Base-by-base conservation (phyloP, 2,888 invertebrate genomes). In the Drosophila subsilvestris region DNA sequence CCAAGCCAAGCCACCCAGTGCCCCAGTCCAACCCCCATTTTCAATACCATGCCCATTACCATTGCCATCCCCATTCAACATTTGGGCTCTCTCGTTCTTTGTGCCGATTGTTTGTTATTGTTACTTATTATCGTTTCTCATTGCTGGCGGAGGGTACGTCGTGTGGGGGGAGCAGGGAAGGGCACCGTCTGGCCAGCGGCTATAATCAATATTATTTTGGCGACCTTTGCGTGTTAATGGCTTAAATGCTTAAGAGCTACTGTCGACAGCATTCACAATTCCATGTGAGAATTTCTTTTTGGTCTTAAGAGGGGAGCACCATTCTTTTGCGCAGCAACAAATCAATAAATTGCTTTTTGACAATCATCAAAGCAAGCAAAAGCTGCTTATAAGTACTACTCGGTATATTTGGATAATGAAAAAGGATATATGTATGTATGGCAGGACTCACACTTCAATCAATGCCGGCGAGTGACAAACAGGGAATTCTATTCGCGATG, bases 141-240 rank as follows among this genome's bases (percentile, higher is more conserved):
- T 29, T 53, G 20, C 22, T 9, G 42, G 51, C 7, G 58, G 18
- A 1, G 18, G 60, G 60, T n/a, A 12, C 5, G 22, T 42, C 12
- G 37, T 55, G 18, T 25, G 50, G 6, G 18, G 32, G 50, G 6
- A 12, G 63, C 17, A 22, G 7, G 29, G 45, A 10, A 32, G 57
- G 22, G 32, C 17, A 25, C 44, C 70, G 76, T 83, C 84, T 80
- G 78, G 81, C 85, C 70, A 54, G 42, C 18, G 62, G 79, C 77
- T 73, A 79, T 79, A 86, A 82, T 82, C 82, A 86, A 82, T 82
- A 86, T 59, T 62, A 67, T 76, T 76, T 76, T 68, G 75, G 67
- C 86, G 71, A 78, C 87, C 86, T 78, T 85, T 87, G 85, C 83
- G 86, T 83, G 82, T 74, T 67, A 75, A 77, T 78, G 65, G 76